Conservation (phyloP, 2,797 vertebrate species). For the Trachurus trachurus region DNA sequence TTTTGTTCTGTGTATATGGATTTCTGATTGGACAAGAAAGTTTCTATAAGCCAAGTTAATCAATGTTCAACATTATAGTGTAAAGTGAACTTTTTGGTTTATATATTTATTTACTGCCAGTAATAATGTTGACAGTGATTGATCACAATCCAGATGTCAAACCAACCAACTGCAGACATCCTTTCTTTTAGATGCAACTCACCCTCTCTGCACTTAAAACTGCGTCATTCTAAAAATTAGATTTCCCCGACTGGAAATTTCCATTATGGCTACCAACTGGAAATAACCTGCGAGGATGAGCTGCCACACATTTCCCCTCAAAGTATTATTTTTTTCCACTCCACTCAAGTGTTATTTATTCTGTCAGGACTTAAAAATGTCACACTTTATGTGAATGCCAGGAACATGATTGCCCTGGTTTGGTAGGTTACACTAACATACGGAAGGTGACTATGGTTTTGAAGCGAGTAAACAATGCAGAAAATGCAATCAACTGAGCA, state of each 20-base stretch:
- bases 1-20: not conserved
- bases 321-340: conserved; percentile 5
- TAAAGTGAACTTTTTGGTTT: not conserved
- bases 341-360: conserved; percentile 1
- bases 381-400: conserved; percentile 25
- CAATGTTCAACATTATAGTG: not conserved
- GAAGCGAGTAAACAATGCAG: conserved; percentile 21
- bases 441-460: conserved; percentile 15
- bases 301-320: conserved; percentile 11
- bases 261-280: not conserved
- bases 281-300: not conserved
- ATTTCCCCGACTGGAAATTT: conserved; percentile 7
- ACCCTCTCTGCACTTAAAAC: not conserved
- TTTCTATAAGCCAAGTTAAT: conserved; percentile 3
- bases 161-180: not conserved
- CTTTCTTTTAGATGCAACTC: not conserved
- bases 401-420: conserved; percentile 6
- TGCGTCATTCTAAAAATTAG: conserved; percentile 16
- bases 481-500: not conserved
- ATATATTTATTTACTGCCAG: conserved; percentile 13
- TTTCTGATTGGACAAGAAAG: not conserved
- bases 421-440: not conserved
- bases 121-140: not conserved
- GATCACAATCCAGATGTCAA: not conserved
- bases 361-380: not conserved